Base-by-base conservation (phyloP, 2,113 vertebrate genomes). In the Melanerpes aurifrons region DNA sequence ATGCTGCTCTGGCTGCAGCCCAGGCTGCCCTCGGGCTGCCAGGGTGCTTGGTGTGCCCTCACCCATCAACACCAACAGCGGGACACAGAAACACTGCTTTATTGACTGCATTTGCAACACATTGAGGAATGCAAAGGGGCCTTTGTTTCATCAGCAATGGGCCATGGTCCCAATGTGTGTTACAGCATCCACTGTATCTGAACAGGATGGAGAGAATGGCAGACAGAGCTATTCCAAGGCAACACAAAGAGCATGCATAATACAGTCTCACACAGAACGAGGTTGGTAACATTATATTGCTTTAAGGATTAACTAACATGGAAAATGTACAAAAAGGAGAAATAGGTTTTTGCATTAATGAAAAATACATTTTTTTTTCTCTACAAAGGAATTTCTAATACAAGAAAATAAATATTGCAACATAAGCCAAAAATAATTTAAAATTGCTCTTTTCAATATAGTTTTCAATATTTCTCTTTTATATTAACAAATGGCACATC, bases 401-500 rank as follows among this genome's bases (percentile, higher is more conserved):
- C 99, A 99, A 99, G 98, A 99, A 99, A 99, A 99, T 99, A 99
- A 99, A 99, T 99, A 99, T 99, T 98, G 99, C 98, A 99, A 99
- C 99, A 99, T 98, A 99, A 99, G 98, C 98, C 98, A 98, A 99
- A 99, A 99, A 99, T 99, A 99, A 99, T 99, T 99, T 99, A 99
- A 99, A 99, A 99, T 99, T 98, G 98, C 99, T 99, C 98, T 99
- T 99, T 98, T 98, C 98, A 98, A 99, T 99, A 99, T 99, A 99
- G 98, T 98, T 99, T 62, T 69, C 98, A 98, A 98, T 99, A 99
- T 98, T 99, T 99, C 98, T 99, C 98, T 99, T 99, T 99, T 98
- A 98, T 99, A 99, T 99, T 99, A 99, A 99, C 98, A 99, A 99
- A 99, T 99, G 99, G 99, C 99, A 99, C 99, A 99, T 99, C 98